phyloP scores from a whole-genome alignment of 2,113 vertebrate genomes.

The Etheostoma spectabile region DNA sequence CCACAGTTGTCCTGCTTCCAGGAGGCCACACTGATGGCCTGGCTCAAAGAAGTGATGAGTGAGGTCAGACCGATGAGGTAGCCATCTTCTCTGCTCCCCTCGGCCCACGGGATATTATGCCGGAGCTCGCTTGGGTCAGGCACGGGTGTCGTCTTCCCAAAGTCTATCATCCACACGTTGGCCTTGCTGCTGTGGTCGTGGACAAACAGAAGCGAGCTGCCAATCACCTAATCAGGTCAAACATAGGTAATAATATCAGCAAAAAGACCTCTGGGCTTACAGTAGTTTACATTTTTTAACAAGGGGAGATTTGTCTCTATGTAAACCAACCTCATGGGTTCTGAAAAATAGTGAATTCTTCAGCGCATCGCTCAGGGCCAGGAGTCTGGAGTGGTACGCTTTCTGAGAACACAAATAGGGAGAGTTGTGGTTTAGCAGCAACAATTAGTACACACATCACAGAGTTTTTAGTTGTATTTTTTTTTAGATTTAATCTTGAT shows the following conservation, averaged over 20 bases:
- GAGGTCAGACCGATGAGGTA: conserved; percentile 85
- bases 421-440: neutral
- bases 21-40: conserved; percentile 68
- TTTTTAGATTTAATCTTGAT: neutral
- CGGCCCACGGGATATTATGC: conserved; percentile 81
- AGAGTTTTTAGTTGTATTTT: neutral
- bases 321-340: conserved; percentile 82
- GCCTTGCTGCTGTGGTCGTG: conserved; percentile 81
- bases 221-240: conserved; percentile 80
- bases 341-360: conserved; percentile 82
- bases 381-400: conserved; percentile 82
- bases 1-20: conserved; percentile 31
- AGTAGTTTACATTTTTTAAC: neutral
- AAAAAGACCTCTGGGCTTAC: neutral
- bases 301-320: neutral
- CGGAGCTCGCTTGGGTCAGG: conserved; percentile 62
- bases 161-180: conserved; percentile 90
- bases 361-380: conserved; percentile 75
- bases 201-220: conserved; percentile 87
- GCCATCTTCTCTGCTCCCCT: conserved; percentile 87
- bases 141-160: conserved; percentile 83
- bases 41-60: conserved; percentile 76
- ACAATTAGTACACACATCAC: neutral
- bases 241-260: neutral
- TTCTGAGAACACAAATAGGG: conserved; percentile 65